Conservation (phyloP, 30 jellyfish, hydroid and myxozoan species). For the Turritopsis dohrnii region DNA sequence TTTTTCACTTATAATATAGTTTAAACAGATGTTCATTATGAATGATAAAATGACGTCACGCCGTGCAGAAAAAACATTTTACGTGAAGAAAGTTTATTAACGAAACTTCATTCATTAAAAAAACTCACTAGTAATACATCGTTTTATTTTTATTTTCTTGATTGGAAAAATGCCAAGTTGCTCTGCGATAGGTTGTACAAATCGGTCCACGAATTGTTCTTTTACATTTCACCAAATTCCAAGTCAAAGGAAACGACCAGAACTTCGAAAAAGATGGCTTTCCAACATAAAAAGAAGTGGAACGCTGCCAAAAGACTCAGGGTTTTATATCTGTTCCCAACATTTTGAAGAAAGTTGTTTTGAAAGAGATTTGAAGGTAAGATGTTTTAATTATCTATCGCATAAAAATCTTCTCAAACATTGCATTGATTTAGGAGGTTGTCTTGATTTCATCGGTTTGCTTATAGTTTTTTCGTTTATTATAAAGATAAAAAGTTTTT, state of each 20-base stretch:
- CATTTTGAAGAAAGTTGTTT: conserved; percentile 1
- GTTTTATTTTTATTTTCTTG: too few species aligned
- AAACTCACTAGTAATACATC: too few species aligned
- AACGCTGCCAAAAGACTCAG: conserved; percentile 15
- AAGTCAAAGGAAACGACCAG: conserved; percentile 18
- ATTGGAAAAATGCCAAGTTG: too few species aligned
- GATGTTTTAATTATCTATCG: background rate
- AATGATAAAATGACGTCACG: too few species aligned
- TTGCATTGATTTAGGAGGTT: background rate
- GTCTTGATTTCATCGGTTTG: background rate
- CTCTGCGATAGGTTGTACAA: conserved; percentile 32
- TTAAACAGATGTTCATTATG: too few species aligned
- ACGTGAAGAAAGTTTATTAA: too few species aligned
- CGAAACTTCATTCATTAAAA: too few species aligned
- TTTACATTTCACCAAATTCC: conserved; percentile 33
- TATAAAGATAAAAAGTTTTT: background rate
- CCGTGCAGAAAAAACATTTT: too few species aligned
- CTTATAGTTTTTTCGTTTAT: background rate
- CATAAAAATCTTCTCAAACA: background rate
- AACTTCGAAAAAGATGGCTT: conserved; percentile 32
- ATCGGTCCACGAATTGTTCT: conserved; percentile 18
- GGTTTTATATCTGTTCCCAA: background rate
- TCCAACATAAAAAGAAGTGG: conserved; percentile 12
- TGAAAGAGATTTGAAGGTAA: conserved; percentile 27
- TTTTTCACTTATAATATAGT: too few species aligned